Conservation (phyloP, 92 coral and sea anemone species). For the Parazoanthus darwini region DNA sequence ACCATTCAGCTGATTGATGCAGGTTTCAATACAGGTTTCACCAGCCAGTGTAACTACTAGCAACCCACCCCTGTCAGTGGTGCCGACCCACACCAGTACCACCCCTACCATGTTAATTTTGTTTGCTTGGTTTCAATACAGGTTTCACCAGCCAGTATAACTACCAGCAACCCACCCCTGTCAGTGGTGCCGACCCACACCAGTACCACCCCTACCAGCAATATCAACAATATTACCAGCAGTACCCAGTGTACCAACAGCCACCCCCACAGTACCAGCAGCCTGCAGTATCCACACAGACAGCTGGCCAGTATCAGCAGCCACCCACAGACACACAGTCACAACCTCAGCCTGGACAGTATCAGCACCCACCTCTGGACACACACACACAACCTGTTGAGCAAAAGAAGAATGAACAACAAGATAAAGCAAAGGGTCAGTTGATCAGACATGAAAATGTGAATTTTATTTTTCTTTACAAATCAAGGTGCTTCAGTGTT, state of each 20-base stretch:
- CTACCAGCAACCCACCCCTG: constrained; percentile 49
- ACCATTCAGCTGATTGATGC: too few relatives aligned
- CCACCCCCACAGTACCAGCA: constrained; percentile 52
- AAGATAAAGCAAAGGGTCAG: background rate
- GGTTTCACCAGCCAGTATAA: constrained; percentile 20
- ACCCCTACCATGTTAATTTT: constrained; percentile 36
- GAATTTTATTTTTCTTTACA: too few relatives aligned
- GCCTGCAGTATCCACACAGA: constrained; percentile 12
- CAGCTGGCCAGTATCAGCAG: constrained; percentile 21
- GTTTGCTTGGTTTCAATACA: background rate
- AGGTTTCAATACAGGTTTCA: constrained; percentile 19
- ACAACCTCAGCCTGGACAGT: constrained; percentile 13
- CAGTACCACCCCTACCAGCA: constrained; percentile 56
- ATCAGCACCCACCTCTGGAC: background rate
- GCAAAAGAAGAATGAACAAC: background rate
- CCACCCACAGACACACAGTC: constrained; percentile 4
- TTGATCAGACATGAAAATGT: background rate
- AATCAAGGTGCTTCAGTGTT: too few relatives aligned
- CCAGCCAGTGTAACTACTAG: constrained; percentile 33
- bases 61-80: constrained; percentile 42
- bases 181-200: constrained; percentile 36
- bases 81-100: constrained; percentile 42
- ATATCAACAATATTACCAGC: constrained; percentile 67
- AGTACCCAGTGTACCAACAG: constrained; percentile 55
- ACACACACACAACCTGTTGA: background rate